phyloP scores from a whole-genome alignment of 2,113 vertebrate species.

The Corvus moneduloides region DNA sequence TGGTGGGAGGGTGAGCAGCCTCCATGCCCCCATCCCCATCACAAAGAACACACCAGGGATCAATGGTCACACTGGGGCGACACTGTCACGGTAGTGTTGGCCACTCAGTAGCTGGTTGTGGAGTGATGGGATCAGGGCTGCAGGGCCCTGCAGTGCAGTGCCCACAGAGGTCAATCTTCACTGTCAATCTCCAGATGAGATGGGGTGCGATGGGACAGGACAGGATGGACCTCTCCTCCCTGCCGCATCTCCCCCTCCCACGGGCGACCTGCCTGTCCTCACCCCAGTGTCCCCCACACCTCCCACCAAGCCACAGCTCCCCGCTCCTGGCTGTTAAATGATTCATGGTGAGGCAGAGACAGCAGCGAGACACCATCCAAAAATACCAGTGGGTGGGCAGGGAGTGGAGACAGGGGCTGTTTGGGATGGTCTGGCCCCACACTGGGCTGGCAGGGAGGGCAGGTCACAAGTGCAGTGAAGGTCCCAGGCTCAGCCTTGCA shows the following conservation, averaged over 20 bases:
- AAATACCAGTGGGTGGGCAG: background rate
- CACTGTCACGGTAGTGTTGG: background rate
- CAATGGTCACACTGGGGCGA: background rate
- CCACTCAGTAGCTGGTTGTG: background rate
- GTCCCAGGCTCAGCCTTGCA: background rate
- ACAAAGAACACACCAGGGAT: background rate
- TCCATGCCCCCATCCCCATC: accelerated
- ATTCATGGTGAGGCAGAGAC: conserved; percentile 23
- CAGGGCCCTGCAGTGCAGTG: background rate
- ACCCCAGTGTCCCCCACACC: accelerated
- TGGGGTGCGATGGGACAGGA: background rate
- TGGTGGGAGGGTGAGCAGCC: accelerated
- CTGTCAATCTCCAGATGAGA: background rate
- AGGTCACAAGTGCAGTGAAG: background rate
- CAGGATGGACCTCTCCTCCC: background rate
- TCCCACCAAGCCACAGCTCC: background rate
- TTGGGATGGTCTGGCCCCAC: background rate
- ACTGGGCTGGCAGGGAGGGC: background rate
- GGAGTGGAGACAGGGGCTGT: background rate
- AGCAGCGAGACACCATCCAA: background rate
- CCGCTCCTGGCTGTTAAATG: background rate
- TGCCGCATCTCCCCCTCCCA: accelerated
- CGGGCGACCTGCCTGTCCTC: background rate
- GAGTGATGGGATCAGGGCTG: background rate
- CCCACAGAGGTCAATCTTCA: background rate